Evolutionary conservation across 2,888 invertebrate genomes (phyloP), one percentile per base, ranked within the genome.

Genomic region (Smittia sp.): DNA sequence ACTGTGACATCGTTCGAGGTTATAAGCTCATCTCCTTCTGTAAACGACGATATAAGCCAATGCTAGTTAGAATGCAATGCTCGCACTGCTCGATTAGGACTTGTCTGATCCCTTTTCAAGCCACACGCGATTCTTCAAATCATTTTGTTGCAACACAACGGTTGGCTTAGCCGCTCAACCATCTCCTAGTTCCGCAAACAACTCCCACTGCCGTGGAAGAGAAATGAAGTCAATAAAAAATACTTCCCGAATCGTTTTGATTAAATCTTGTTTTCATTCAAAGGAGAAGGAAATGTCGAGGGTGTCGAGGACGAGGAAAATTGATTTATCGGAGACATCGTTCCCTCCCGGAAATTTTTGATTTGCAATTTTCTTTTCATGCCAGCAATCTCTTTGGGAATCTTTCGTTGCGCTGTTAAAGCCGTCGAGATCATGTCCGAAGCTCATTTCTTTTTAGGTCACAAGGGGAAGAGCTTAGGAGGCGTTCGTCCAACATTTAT

Each of bases 311-410:
- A 69, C 4, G 63, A 63, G 20, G 22, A 72, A 72, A 72, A 72
- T 72, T 72, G 72, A 72, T 72, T 72, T 72, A 72, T 72, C 72
- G 72, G 13, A 69, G 25, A 58, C 70, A 72, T 25, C 9, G 6
- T 68, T 69, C 27, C 15, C 38, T 22, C 62, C 24, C 54, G 62
- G 22, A 54, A 54, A 72, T 39, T 72, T 54, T 32, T 25, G 20
- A 62, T 72, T 72, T 62, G 62, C 54, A 54, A 69, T 69, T n/a
- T 54, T 58, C 52, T 69, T 41, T 52, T 69, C 25, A 22, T 46
- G 2, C 15, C 46, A 15, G 38, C 27, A 66, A 66, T 9, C 66
- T 15, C 11, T n/a, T 27, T 41, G 22, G 18, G 18, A 27, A 58
- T 58, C 22, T 58, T 58, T 18, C 18, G 20, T 18, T 58, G n/a